Evolutionary conservation across 2,797 vertebrate species (phyloP).

Genomic region (Centropyge bicolor): DNA sequence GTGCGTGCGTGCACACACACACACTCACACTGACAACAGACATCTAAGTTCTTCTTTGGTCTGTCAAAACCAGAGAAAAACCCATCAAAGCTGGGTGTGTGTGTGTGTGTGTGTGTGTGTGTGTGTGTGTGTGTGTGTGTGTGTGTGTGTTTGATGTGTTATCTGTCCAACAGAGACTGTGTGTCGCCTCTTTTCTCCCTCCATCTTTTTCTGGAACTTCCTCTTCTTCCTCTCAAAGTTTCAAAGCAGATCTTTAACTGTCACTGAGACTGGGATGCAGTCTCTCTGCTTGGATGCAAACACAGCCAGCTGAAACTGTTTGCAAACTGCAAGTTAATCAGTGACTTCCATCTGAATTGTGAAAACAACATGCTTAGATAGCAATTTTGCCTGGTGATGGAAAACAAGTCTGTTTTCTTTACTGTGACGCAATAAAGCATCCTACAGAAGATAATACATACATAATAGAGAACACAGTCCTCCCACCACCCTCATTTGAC

Average conservation of each 20-base stretch:
- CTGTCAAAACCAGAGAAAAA: constrained; percentile 51
- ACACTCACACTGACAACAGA: constrained; percentile 25
- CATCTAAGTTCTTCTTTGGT: constrained; percentile 37
- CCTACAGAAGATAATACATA: background rate
- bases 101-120: constrained; percentile 2
- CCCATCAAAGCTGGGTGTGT: constrained; percentile 26
- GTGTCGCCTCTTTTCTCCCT: constrained; percentile 28
- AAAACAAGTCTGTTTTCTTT: background rate
- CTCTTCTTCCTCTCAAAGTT: constrained; percentile 19
- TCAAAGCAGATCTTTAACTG: constrained; percentile 19
- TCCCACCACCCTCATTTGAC: background rate
- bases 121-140: constrained; percentile 8
- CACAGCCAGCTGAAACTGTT: background rate
- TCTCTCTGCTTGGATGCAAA: constrained; percentile 15
- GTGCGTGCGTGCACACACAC: no score
- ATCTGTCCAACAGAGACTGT: constrained; percentile 42
- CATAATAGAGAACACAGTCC: background rate
- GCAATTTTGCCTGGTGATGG: background rate
- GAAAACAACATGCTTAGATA: background rate
- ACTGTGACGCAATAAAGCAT: background rate
- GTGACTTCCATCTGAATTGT: background rate
- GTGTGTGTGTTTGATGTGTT: constrained; percentile 44
- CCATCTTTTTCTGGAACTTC: constrained; percentile 45
- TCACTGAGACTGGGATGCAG: background rate
- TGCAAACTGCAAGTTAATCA: background rate